phyloP scores from a whole-genome alignment of 64 coral and sea anemone genomes.

The Platygyra sinensis region DNA sequence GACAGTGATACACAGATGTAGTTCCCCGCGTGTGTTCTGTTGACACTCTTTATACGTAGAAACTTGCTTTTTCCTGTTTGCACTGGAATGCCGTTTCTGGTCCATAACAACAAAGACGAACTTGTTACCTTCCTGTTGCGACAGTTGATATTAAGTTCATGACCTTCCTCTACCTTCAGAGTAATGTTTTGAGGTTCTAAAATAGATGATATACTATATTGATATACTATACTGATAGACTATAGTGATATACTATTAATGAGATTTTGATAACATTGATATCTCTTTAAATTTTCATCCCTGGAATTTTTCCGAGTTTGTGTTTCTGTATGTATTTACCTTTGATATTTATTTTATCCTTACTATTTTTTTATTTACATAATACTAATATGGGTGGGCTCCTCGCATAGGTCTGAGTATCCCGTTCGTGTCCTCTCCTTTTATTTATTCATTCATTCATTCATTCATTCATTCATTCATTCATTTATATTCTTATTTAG shows the following conservation, averaged over 20 bases:
- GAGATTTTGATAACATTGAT: background rate
- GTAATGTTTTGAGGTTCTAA: background rate
- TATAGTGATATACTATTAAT: too few relatives aligned
- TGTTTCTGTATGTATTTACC: too few relatives aligned
- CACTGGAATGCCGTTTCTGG: background rate
- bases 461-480: too few relatives aligned
- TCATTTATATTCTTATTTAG: too few relatives aligned
- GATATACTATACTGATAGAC: too few relatives aligned
- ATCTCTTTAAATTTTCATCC: background rate
- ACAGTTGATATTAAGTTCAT: conserved; percentile 1
- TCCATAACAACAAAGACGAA: background rate
- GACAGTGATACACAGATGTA: background rate
- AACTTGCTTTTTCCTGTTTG: background rate
- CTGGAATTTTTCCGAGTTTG: background rate
- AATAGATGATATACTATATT: background rate
- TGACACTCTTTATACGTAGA: background rate
- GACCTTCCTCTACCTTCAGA: background rate
- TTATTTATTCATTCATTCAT: too few relatives aligned
- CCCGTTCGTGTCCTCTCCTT: too few relatives aligned
- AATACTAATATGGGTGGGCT: too few relatives aligned
- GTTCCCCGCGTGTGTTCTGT: conserved; percentile 15
- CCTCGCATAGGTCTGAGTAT: too few relatives aligned
- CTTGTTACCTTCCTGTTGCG: background rate
- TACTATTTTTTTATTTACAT: too few relatives aligned
- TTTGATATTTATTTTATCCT: too few relatives aligned